Evolutionary conservation across 2,113 vertebrate genomes (phyloP), one percentile per base, ranked within the genome.

Genomic region (Chaetura pelagica): DNA sequence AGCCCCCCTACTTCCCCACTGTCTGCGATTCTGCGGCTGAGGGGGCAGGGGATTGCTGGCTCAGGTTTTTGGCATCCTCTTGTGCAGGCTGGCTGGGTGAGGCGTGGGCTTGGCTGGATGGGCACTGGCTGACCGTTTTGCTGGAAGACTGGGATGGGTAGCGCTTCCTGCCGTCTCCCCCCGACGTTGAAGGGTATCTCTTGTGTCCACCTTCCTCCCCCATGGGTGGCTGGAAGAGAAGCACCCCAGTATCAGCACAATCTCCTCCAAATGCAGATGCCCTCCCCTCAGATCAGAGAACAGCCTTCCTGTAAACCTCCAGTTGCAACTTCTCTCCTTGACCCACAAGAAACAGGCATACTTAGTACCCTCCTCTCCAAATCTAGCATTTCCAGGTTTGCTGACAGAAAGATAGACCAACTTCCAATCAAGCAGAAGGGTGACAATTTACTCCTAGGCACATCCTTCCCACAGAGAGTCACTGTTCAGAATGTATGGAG

Each of bases 181-280:
- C 98, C 51, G 97, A 94, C 4, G 97, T 98, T 10, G 98, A 98
- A 1, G 98, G 96, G 94, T 99, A 99, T 93, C 99, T 98, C 89
- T 99, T 98, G 93, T 99, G 98, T 76, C 98, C 98, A 85, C 99
- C 98, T 80, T 99, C 99, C 97, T 99, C 98, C 46, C 98, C 99
- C 97, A 99, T 99, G 26, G 99, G 99, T 22, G 99, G 99, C 99
- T 99, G 97, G 6, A 98, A 98, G 3, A 77, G 27, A 96, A 85
- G 44, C 38, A 79, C 6, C 48, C 15, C 64, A n/a, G 42, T 7
- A 89, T 86, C 72, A 97, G 73, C 66, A 59, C 19, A 84, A n/a
- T 14, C 16, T 49, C 69, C 52, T 69, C 38, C 68, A 66, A 77
- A 83, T 4, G 11, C 49, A 85, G 23, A 9, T 14, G 19, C 17